A percentile compares a stretch with the other conserved stretches of the same genome.
Evolutionary conservation across 2,888 invertebrate species (phyloP).

Genomic region (Lithophane leautieri): DNA sequence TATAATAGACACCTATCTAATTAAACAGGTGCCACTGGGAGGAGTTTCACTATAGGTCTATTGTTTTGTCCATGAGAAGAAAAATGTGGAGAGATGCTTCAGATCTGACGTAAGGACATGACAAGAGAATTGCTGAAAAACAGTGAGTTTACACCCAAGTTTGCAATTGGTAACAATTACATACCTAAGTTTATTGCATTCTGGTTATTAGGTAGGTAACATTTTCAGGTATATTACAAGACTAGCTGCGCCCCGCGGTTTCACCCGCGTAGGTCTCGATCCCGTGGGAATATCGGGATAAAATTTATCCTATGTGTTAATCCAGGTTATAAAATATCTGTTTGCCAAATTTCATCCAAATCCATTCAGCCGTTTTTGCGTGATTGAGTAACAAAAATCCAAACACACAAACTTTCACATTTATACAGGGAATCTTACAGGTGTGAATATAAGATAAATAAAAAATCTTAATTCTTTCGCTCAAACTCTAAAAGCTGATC

Average conservation of each 20-base stretch:
- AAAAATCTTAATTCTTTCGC: background rate
- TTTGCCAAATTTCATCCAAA: too few species aligned
- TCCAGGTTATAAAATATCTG: too few species aligned
- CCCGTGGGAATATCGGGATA: too few species aligned
- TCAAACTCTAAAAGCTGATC: background rate
- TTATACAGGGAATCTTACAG: background rate
- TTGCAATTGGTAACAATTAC: background rate
- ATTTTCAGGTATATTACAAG: background rate
- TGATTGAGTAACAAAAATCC: too few species aligned
- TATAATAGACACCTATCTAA: slow-evolving; percentile 31
- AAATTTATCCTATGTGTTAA: too few species aligned
- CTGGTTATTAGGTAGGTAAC: background rate
- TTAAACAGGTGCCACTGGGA: slow-evolving; percentile 26
- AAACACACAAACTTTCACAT: too few species aligned
- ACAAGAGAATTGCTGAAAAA: slow-evolving; percentile 29
- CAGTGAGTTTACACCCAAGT: slow-evolving; percentile 16
- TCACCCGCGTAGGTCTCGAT: too few species aligned
- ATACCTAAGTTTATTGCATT: background rate
- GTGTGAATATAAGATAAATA: background rate
- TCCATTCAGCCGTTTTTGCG: too few species aligned
- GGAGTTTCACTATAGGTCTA: slow-evolving; percentile 31
- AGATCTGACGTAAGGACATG: slow-evolving; percentile 27
- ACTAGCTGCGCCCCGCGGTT: too few species aligned
- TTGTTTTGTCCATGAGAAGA: slow-evolving; percentile 51
- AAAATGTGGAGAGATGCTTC: slow-evolving; percentile 4